Percentiles rank a stretch among this genome's conserved stretches.
Conservation (phyloP, 2,797 vertebrate species). For the Luscinia luscinia region DNA sequence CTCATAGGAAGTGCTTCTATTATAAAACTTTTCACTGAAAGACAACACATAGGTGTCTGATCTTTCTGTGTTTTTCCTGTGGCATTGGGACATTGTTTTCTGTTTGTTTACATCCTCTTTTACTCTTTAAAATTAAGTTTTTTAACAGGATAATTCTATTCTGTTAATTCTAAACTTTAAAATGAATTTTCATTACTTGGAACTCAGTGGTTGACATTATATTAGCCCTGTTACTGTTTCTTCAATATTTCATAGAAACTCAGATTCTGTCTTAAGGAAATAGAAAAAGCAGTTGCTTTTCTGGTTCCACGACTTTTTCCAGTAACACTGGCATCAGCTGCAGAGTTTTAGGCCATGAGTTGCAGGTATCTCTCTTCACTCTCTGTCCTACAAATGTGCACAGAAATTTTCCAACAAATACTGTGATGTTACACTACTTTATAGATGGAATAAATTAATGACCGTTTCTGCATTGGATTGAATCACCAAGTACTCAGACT, state of each 20-base stretch:
- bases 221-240: neutral
- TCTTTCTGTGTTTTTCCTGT: neutral
- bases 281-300: neutral
- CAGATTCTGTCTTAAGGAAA: neutral
- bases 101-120: neutral
- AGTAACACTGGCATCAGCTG: neutral
- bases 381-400: neutral
- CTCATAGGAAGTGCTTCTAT: neutral
- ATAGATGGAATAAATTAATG: neutral
- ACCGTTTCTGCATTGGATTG: neutral
- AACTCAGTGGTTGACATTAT: neutral
- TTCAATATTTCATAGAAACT: neutral
- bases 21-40: neutral
- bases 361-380: neutral
- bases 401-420: neutral
- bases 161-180: neutral
- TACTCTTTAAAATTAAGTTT: neutral
- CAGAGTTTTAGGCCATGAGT: neutral
- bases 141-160: neutral
- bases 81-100: neutral
- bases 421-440: neutral
- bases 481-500: neutral
- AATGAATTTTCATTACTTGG: neutral
- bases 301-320: neutral
- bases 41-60: neutral